phyloP scores from a whole-genome alignment of 1,140 invertebrate species.

The Frieseomelitta varia region DNA sequence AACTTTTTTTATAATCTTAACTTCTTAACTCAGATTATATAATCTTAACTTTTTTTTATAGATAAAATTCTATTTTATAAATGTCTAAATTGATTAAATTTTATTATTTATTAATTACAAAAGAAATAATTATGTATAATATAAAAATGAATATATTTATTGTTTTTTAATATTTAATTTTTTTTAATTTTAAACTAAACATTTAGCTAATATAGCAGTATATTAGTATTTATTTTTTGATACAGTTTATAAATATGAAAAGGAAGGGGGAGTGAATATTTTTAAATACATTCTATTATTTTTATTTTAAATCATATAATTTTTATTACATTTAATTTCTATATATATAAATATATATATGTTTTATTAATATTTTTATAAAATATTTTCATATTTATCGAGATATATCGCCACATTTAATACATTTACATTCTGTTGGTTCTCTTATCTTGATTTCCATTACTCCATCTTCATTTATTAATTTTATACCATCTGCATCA shows the following conservation, averaged over 20 bases:
- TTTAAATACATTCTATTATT: background rate
- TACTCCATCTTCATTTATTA: constrained; percentile 84
- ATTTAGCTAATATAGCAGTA: background rate
- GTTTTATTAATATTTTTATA: constrained; percentile 1
- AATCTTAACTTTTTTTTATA: background rate
- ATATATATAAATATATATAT: too few species aligned
- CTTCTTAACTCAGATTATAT: too few species aligned
- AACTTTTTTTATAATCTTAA: too few species aligned
- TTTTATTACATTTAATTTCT: constrained; percentile 33
- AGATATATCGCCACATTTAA: constrained; percentile 87
- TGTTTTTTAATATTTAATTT: background rate
- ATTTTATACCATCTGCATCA: constrained; percentile 90
- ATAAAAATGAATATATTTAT: background rate
- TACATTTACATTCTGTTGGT: constrained; percentile 94
- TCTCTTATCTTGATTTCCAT: constrained; percentile 93
- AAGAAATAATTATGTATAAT: background rate
- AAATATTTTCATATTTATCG: constrained; percentile 46
- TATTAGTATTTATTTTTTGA: background rate
- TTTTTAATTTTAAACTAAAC: background rate
- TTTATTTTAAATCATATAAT: constrained; percentile 42
- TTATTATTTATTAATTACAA: background rate
- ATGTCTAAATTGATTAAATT: background rate
- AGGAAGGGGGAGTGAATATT: constrained; percentile 5
- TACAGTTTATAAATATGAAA: background rate
- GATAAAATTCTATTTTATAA: background rate